These are phyloP conservation scores for Upupa epops DNA, from an alignment of 2,113 vertebrate genomes.

Conservation along the genomic window DNA sequence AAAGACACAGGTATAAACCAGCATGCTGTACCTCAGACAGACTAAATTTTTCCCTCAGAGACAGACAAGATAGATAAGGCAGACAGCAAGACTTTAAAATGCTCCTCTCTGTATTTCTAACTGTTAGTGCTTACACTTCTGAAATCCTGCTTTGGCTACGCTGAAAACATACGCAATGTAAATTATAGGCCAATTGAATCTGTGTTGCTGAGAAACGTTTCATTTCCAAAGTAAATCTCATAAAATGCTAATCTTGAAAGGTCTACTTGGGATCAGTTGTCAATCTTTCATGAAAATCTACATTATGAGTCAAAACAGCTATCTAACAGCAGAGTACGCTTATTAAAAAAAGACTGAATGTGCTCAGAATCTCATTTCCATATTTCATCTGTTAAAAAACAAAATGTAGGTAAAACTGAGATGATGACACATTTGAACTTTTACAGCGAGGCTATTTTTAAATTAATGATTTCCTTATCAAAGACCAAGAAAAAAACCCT, in stretches of 20 bases:
- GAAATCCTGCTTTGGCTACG: not conserved
- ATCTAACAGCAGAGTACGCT: not conserved
- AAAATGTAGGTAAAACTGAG: not conserved
- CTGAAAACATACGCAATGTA: not conserved
- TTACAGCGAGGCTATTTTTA: not conserved
- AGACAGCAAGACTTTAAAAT: not conserved
- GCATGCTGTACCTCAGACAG: not conserved
- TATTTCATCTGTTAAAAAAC: not conserved
- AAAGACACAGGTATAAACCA: not conserved
- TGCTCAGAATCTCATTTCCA: constrained; percentile 16
- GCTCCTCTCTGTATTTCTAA: not conserved
- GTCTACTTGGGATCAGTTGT: constrained; percentile 1
- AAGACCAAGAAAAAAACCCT: not conserved
- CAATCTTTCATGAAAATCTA: constrained; percentile 36
- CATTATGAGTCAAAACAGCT: constrained; percentile 33
- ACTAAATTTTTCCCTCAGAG: not conserved
- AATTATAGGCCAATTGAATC: not conserved
- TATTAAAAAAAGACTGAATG: not conserved
- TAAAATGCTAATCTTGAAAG: constrained; percentile 18
- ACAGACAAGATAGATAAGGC: not conserved
- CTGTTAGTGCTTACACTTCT: not conserved
- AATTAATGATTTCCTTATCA: not conserved
- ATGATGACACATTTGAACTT: not conserved
- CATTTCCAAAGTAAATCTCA: not conserved
- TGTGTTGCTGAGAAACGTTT: not conserved